A percentile compares a stretch with the other conserved stretches of the same genome.
phyloP scores from a whole-genome alignment of 2,888 invertebrate genomes.

The Tetanocera ferruginea region DNA sequence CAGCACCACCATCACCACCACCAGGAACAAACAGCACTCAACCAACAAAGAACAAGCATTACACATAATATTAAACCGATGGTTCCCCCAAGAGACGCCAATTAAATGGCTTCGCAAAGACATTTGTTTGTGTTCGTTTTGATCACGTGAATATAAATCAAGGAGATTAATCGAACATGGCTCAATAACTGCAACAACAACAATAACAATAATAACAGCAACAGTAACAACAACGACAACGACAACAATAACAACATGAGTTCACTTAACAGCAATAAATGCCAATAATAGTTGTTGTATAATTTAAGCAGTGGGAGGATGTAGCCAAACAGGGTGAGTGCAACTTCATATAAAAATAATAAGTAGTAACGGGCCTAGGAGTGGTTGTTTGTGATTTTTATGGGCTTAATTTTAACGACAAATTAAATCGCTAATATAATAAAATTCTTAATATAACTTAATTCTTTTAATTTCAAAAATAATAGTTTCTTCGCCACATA shows the following conservation, averaged over 20 bases:
- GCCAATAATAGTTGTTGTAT: conserved; percentile 28
- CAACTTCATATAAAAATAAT: too few relatives aligned
- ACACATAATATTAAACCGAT: not conserved
- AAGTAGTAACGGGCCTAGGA: too few relatives aligned
- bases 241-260: conserved; percentile 23
- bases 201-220: conserved; percentile 53
- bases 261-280: conserved; percentile 30
- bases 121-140: conserved; percentile 65
- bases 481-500: too few relatives aligned
- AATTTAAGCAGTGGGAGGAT: not conserved
- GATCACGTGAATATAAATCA: conserved; percentile 68
- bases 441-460: too few relatives aligned
- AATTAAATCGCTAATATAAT: too few relatives aligned
- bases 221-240: conserved; percentile 45
- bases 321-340: not conserved
- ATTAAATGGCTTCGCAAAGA: conserved; percentile 58
- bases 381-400: too few relatives aligned
- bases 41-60: not conserved
- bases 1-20: not conserved
- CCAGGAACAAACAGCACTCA: not conserved
- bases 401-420: too few relatives aligned
- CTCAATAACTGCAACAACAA: conserved; percentile 61
- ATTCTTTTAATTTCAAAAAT: too few relatives aligned
- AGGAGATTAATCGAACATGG: conserved; percentile 70
- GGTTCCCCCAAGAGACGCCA: conserved; percentile 39